Base-by-base conservation (phyloP, 2,888 invertebrate genomes). In the Phyto melanocephala region DNA sequence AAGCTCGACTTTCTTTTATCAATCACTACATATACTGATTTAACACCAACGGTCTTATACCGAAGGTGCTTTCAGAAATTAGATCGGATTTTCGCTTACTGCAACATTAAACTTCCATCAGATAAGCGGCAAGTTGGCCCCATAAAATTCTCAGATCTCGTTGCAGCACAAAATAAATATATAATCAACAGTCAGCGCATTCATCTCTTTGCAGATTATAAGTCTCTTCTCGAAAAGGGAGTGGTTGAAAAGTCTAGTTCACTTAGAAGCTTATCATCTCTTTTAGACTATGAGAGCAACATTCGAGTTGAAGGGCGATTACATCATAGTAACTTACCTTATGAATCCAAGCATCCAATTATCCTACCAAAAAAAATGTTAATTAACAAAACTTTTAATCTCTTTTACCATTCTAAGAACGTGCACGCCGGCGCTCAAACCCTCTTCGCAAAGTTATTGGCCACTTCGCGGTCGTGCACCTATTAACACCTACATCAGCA, bases 341-440 rank as follows among this genome's bases (percentile, higher is more conserved):
- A 62, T 42, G n/a, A n/a, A n/a, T n/a, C n/a, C n/a, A n/a, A n/a
- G n/a, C n/a, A n/a, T n/a, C n/a, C n/a, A n/a, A n/a, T n/a, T n/a
- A n/a, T n/a, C n/a, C n/a, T n/a, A n/a, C n/a, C n/a, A n/a, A n/a
- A n/a, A n/a, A n/a, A n/a, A n/a, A n/a, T n/a, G n/a, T n/a, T n/a
- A n/a, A n/a, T n/a, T n/a, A n/a, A n/a, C n/a, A n/a, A n/a, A n/a
- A n/a, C 37, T 54, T 8, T 20, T 77, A 22, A 45, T 70, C 0
- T 15, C n/a, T 35, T 70, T 45, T 52, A 37, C 15, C 67, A 67
- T 24, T 22, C 52, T 15, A 67, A 52, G 22, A 37, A 52, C 11
- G 22, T 77, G 54, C 62, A 77, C 35, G 70, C 77, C 11, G 54
- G 77, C 4, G 68, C 77, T 6, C 62, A 62, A 11, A 68, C 47